Evolutionary conservation across 2,113 vertebrate species (phyloP), one percentile per base, ranked within the genome.

Genomic region (Syrrhaptes paradoxus): DNA sequence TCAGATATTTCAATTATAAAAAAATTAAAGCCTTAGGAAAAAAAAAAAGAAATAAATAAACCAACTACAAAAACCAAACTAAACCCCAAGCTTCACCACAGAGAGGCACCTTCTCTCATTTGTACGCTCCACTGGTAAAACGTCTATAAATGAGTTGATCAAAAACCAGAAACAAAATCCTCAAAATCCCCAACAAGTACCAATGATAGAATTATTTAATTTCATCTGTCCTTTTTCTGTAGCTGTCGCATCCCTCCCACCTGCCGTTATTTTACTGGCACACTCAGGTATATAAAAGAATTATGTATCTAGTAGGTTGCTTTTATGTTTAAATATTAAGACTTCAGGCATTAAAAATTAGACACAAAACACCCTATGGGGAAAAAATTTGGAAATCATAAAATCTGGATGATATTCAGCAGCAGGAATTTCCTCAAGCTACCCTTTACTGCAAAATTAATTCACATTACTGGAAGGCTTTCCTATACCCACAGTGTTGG

Each of bases 401-500:
- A 96, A 96, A 93, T 73, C 82, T 92, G 92, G 92, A 96, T 95
- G 66, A 95, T 94, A 89, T 65, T 96, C 90, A 90, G 85, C 91
- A 95, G 93, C 90, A 97, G 75, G 85, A 97, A 94, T 96, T 97
- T 95, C 95, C 95, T 96, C 93, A 85, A 95, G 90, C 93, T 90
- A 95, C 92, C 78, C 93, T 94, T 96, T 92, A 92, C 92, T 94
- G 76, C 49, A 96, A 95, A 97, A 97, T 97, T 95, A 98, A 95
- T 96, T 97, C 94, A 93, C 88, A 96, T 91, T 94, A 95, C 93
- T 92, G 89, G 89, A 97, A 98, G 83, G 93, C 82, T 95, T 97
- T 96, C 93, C 94, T 85, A 61, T 48, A 80, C 86, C 89, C 93
- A 96, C 68, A 71, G 89, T 74, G 87, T 89, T 93, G 90, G 92